phyloP scores from a whole-genome alignment of 2,113 vertebrate genomes.

The Tachuris rubrigastra region DNA sequence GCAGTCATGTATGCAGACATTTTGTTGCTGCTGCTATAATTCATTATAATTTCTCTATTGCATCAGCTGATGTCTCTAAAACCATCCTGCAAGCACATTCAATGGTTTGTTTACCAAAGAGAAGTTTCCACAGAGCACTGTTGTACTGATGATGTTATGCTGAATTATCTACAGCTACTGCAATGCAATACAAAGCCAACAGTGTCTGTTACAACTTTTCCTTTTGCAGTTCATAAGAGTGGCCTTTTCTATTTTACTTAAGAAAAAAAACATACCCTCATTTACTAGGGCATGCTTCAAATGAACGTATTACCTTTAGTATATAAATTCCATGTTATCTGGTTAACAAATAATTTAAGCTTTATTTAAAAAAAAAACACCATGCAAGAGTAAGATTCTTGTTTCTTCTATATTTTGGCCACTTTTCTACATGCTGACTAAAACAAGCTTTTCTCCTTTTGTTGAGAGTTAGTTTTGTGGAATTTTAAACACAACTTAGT shows the following conservation, averaged over 20 bases:
- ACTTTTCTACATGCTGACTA: not conserved
- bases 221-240: not conserved
- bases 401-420: not conserved
- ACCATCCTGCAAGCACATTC: not conserved
- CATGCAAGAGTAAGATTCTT: not conserved
- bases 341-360: not conserved
- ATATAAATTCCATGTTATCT: not conserved
- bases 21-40: not conserved
- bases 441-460: not conserved
- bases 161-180: not conserved
- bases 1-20: not conserved
- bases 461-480: not conserved
- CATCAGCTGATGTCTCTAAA: not conserved
- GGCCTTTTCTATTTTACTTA: not conserved
- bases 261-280: not conserved
- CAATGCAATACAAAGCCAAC: not conserved
- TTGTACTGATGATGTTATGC: not conserved
- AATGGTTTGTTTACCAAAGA: not conserved
- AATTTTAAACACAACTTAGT: not conserved
- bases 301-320: not conserved
- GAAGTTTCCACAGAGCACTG: not conserved
- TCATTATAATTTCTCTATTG: not conserved
- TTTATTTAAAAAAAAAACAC: not conserved
- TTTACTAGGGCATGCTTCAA: not conserved
- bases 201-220: not conserved